Base-by-base conservation (phyloP, 2,113 vertebrate species). In the Chrysemys picta region DNA sequence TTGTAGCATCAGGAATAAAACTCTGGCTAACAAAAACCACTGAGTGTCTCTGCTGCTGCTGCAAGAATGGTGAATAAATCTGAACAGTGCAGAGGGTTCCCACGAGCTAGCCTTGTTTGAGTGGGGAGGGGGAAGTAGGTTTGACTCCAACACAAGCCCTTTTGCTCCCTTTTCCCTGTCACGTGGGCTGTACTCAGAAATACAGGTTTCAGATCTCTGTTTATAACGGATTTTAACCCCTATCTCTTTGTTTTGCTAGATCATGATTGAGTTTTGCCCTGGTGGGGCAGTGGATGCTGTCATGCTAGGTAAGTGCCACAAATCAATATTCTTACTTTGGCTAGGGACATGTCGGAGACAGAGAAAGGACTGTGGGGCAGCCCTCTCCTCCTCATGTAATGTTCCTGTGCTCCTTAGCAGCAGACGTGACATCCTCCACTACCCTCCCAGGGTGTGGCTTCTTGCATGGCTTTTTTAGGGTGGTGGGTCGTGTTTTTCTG, bases 241-340 rank as follows among this genome's bases (percentile, higher is more conserved):
- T 92, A 65, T 94, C 83, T 84, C 53, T 95, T 92, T 98, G 59
- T 94, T 95, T 93, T 91, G n/a, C 89, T 83, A 99, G 99, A 99
- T 99, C 96, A 99, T 99, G 99, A 99, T 99, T 9, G 99, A 99
- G 98, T 99, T 99, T 98, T 99, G 99, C 72, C 98, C 99, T 0
- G 99, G 99, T 81, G 99, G 99, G 65, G 99, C 99, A 0, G 98
- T 99, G 89, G 99, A 99, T 54, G 99, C 99, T 93, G 98, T 97
- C 59, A 99, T 99, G 99, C 96, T 99, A 49, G 99, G 99, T 99
- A 98, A 96, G 97, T 98, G 91, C 84, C 38, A 52, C 2, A 9
- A 75, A 75, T 54, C 19, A n/a, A 22, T 72, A 21, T 72, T 19
- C 8, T 38, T 52, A n/a, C 35, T 24, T 54, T 57, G 21, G 57